phyloP scores from a whole-genome alignment of 2,888 invertebrate genomes.

The Zaprionus bogoriensis region DNA sequence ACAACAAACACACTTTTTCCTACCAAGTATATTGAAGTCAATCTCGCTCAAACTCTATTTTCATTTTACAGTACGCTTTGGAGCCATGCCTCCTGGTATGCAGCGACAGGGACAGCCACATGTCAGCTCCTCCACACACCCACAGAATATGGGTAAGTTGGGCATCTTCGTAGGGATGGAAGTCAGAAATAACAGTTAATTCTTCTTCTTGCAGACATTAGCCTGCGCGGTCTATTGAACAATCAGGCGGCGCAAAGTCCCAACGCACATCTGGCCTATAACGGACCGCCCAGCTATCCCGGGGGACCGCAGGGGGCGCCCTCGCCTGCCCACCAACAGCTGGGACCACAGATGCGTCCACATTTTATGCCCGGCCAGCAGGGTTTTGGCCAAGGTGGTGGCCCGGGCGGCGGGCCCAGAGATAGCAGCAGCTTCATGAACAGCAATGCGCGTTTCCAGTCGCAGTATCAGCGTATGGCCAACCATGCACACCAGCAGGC shows the following conservation, averaged over 20 bases:
- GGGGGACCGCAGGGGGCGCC: slow-evolving; percentile 82
- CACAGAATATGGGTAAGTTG: slow-evolving; percentile 85
- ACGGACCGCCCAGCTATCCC: slow-evolving; percentile 81
- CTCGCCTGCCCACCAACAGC: slow-evolving; percentile 80
- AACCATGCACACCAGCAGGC: slow-evolving; percentile 86
- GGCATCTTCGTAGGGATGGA: too few species aligned
- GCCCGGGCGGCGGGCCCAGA: slow-evolving; percentile 77
- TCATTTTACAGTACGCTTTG: slow-evolving; percentile 79
- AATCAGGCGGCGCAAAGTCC: slow-evolving; percentile 83
- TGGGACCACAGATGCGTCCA: slow-evolving; percentile 81
- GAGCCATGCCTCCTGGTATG: slow-evolving; percentile 81
- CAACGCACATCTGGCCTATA: slow-evolving; percentile 81
- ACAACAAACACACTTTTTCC: too few species aligned
- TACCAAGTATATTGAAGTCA: not conserved
- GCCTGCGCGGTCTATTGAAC: slow-evolving; percentile 82
- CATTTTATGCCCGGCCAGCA: slow-evolving; percentile 83
- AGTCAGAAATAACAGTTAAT: not conserved
- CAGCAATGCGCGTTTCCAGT: slow-evolving; percentile 82
- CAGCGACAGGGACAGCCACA: slow-evolving; percentile 84
- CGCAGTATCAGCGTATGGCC: slow-evolving; percentile 82
- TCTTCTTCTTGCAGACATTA: slow-evolving; percentile 76
- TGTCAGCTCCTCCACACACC: slow-evolving; percentile 87
- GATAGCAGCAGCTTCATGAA: slow-evolving; percentile 83
- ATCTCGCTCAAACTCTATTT: not conserved
- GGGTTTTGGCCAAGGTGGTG: slow-evolving; percentile 80